Base-by-base conservation (phyloP, 2,797 vertebrate species). In the Sternarchorhynchus goeldii region DNA sequence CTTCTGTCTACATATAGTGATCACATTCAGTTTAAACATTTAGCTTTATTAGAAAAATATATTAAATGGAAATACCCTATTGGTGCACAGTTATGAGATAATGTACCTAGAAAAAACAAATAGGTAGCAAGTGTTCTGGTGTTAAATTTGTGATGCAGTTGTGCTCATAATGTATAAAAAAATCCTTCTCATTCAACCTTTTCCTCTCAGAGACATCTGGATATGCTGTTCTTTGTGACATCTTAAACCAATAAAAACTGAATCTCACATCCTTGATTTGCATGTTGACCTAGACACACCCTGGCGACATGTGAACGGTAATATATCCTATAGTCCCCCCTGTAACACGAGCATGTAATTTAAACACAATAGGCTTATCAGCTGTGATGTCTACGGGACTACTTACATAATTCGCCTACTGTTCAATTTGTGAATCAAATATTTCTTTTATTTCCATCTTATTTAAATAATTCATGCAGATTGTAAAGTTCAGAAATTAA, bases 201-300 rank as follows among this genome's bases (percentile, higher is more conserved):
- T 29, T 62, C 58, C 32, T n/a, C 36, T 21, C 5, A 45, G 56
- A 63, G 45, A 71, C 36, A 18, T 12, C 8, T 50, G 34, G 65
- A 75, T 64, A 67, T 62, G 17, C 59, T 63, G 41, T 16, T 10
- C 62, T 75, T 50, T 72, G 66, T 69, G 73, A 75, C 78, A 32
- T 50, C 59, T 80, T 80, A 12, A 58, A 80, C 78, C 66, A 36
- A 67, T 75, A 75, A 67, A 16, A 56, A 64, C 17, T 29, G 32
- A 18, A 53, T 5, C 21, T 6, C 31, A 45, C 53, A 21, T 14
- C 0, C 7, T 18, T 34, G 32, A 59, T 75, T 75, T 71, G 50
- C 67, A 71, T 64, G 57, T 39, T 50, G 45, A 50, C 45, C 12
- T 50, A 50, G 78, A 41, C 53, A 57, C 45, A 18, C 65, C 65